Evolutionary conservation across 2,888 invertebrate species (phyloP), one percentile per base, ranked within the genome.

Genomic region (Agriopis marginaria): DNA sequence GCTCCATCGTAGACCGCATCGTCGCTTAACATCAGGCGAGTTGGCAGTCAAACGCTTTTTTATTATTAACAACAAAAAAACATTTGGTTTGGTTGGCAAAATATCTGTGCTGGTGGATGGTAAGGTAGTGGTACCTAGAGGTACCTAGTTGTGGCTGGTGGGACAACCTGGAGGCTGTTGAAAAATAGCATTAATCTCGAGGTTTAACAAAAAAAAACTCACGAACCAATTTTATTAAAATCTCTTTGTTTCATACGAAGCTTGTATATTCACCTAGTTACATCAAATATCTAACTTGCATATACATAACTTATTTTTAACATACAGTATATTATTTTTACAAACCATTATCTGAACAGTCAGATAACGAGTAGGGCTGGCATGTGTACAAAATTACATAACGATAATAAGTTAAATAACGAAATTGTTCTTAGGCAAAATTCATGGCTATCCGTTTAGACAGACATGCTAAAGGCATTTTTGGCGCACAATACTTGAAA

Each of bases 191-290:
- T 32, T 5, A 32, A 32, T 3, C 3, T 32, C 32, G 32, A 32
- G 32, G 32, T 32, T 71, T 73, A 77, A 78, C 17, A 82, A 72
- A 70, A 76, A 42, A 42, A 32, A 69, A 75, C 54, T 89, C 88
- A 90, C 89, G 91, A 91, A 91, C 86, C 87, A 91, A 90, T 92
- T 93, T 93, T 93, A 93, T 93, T 94, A 93, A 92, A 93, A 93
- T 86, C 82, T 85, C 81, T 83, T 90, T 88, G 84, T 89, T 85
- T 86, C 87, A 89, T 93, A 91, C 85, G 89, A 94, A 94, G 93
- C 93, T 90, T 91, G 93, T 94, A 92, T 91, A 92, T 84, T 90
- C 86, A 85, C 87, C 92, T 93, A 93, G 79, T 89, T 92, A 93
- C 93, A 93, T 88, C 89, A 82, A 93, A 81, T 86, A 77, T 86